Evolutionary conservation across 1,140 invertebrate genomes (phyloP).

Genomic region (Solen grandis): DNA sequence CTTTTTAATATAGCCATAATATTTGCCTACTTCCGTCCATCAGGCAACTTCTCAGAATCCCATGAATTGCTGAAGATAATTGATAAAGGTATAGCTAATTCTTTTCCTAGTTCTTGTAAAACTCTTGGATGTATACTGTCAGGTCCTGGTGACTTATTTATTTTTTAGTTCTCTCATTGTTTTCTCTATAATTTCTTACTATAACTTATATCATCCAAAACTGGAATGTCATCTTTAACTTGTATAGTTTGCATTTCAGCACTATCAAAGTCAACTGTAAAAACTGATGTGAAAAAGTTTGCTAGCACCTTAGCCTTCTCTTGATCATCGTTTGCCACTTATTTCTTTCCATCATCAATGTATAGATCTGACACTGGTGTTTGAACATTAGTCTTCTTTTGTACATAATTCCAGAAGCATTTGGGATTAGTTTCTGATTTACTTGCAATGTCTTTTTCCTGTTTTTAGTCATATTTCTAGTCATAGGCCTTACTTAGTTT

Average conservation of each 20-base stretch:
- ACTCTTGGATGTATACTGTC: background rate
- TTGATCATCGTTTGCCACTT: too few relatives aligned
- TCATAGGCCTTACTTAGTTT: background rate
- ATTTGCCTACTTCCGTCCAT: too few relatives aligned
- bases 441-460: background rate
- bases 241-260: too few relatives aligned
- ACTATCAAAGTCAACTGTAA: too few relatives aligned
- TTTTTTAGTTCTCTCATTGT: background rate
- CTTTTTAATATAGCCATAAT: background rate
- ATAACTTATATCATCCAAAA: too few relatives aligned
- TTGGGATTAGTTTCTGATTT: background rate
- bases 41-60: background rate
- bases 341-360: too few relatives aligned
- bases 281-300: too few relatives aligned
- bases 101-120: background rate
- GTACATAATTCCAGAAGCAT: background rate
- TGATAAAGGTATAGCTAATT: too few relatives aligned
- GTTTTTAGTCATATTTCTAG: background rate
- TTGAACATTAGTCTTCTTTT: background rate
- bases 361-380: background rate
- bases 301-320: too few relatives aligned
- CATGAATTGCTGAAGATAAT: background rate
- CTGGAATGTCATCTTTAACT: too few relatives aligned
- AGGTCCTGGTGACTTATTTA: background rate
- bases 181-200: too few relatives aligned